Evolutionary conservation across 2,113 vertebrate species (phyloP).

Genomic region (Castor canadensis): DNA sequence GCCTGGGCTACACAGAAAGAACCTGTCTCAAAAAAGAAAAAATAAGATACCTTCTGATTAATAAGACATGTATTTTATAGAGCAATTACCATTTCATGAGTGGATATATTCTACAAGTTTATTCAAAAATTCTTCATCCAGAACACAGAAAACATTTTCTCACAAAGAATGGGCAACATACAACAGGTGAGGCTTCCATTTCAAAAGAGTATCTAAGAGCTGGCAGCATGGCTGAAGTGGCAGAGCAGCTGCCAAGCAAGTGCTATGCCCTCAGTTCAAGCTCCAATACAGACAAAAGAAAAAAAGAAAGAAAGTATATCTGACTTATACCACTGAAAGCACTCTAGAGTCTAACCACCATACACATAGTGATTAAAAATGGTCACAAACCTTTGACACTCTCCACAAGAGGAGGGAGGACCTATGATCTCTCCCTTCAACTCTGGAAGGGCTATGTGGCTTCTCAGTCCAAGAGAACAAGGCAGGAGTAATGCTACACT

Average conservation of each 20-base stretch:
- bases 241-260: no score
- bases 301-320: no score
- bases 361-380: accelerated
- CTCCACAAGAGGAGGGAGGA: not conserved
- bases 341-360: not conserved
- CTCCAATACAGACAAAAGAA: no score
- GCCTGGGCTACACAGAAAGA: not conserved
- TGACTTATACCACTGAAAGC: accelerated
- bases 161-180: not conserved
- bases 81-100: not conserved
- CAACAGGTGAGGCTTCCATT: not conserved
- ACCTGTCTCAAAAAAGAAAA: not conserved
- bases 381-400: not conserved
- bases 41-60: not conserved
- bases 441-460: not conserved
- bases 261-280: no score
- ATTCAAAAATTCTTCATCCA: not conserved
- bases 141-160: not conserved
- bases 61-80: not conserved
- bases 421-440: not conserved
- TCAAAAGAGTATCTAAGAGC: not conserved
- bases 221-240: no score
- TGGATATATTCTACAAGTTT: not conserved
- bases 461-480: not conserved
- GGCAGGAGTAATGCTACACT: accelerated